These are phyloP conservation scores for Diuraphis noxia DNA, from an alignment of 1,140 invertebrate species.

Conservation along the genomic window DNA sequence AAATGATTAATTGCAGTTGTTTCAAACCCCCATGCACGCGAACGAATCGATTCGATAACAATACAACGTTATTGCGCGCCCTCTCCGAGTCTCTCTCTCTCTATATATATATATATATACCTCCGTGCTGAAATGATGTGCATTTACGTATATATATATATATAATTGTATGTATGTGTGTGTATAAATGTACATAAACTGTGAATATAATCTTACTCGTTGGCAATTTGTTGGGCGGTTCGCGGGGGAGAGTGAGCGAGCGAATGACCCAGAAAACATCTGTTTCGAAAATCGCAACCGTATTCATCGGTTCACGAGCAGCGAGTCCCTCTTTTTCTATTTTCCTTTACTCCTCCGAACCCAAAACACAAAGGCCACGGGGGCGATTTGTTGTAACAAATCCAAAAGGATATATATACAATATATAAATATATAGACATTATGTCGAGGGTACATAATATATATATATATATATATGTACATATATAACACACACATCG, in stretches of 20 bases:
- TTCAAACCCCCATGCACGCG: neutral
- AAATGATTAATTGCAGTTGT: slow-evolving; percentile 20
- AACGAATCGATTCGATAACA: slow-evolving; percentile 37
- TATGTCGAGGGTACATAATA: neutral
- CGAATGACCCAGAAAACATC: slow-evolving; percentile 47
- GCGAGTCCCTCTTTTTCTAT: slow-evolving; percentile 33
- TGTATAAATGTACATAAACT: slow-evolving; percentile 18
- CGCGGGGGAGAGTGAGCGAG: neutral
- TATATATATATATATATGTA: neutral
- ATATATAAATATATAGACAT: neutral
- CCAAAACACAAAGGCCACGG: slow-evolving; percentile 38
- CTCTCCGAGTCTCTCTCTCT: slow-evolving; percentile 18
- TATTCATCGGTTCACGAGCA: neutral
- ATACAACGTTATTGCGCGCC: slow-evolving; percentile 12
- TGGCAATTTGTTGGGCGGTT: slow-evolving; percentile 18
- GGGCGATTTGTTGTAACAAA: slow-evolving; percentile 51
- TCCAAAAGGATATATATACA: slow-evolving; percentile 19
- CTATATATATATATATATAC: too few species aligned
- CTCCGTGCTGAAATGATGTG: neutral
- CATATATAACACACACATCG: neutral
- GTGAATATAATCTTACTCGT: slow-evolving; percentile 45
- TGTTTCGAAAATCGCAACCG: slow-evolving; percentile 51
- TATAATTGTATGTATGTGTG: neutral
- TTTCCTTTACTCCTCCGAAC: slow-evolving; percentile 30
- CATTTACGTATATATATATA: neutral